Conservation (phyloP, 2,113 vertebrate species). For the Microtus ochrogaster region DNA sequence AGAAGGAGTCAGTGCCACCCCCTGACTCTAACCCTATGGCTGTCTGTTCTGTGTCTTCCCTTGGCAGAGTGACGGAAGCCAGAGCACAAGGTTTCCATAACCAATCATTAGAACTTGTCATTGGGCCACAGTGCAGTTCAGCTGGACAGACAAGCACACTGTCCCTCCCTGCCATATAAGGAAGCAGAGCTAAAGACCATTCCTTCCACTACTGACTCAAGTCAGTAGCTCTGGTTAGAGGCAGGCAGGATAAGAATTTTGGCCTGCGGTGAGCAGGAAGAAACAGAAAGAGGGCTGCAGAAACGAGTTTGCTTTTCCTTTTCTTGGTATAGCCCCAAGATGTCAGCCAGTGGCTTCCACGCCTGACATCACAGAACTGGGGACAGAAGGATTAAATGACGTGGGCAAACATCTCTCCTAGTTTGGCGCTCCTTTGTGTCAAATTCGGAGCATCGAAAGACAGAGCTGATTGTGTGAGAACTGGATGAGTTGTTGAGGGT, state of each 20-base stretch:
- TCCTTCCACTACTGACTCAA: constrained; percentile 70
- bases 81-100: constrained; percentile 72
- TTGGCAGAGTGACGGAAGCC: constrained; percentile 35
- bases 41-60: constrained; percentile 62
- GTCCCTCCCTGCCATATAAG: constrained; percentile 82
- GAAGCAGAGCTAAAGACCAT: constrained; percentile 77
- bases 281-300: constrained; percentile 7
- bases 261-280: neutral
- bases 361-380: neutral
- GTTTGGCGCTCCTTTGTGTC: neutral
- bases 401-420: neutral
- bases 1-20: neutral
- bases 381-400: neutral
- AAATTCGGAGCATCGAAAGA: neutral
- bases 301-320: constrained; percentile 36
- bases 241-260: neutral
- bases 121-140: constrained; percentile 55
- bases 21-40: neutral
- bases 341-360: neutral
- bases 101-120: constrained; percentile 70
- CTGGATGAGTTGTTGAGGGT: neutral
- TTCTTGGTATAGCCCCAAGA: constrained; percentile 25
- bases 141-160: constrained; percentile 31
- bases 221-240: constrained; percentile 56
- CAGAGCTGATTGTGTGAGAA: neutral